Evolutionary conservation across 2,888 invertebrate genomes (phyloP).

Genomic region (Acanthopleura granulata): DNA sequence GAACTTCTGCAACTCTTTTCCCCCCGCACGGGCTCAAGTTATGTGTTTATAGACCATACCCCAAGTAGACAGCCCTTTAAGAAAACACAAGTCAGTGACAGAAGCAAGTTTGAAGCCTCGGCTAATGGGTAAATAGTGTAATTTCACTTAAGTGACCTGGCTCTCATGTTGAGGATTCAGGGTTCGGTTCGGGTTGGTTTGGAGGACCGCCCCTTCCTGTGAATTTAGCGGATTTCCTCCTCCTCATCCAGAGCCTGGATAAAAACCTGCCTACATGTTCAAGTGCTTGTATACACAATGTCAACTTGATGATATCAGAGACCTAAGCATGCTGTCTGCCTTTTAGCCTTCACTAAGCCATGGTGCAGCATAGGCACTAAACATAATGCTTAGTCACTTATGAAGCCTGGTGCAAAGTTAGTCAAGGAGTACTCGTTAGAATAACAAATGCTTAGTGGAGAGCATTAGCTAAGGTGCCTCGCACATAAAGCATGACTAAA

Average conservation of each 20-base stretch:
- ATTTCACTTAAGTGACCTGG: not conserved
- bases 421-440: no score
- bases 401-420: no score
- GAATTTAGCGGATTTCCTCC: not conserved
- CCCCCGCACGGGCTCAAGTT: no score
- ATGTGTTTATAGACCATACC: not conserved
- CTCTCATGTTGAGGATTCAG: not conserved
- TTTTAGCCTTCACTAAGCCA: no score
- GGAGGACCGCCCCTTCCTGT: not conserved
- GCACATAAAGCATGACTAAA: no score
- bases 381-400: no score
- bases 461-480: no score
- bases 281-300: not conserved
- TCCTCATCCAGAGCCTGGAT: not conserved
- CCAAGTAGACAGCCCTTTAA: not conserved
- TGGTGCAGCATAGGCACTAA: no score
- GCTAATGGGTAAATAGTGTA: conserved; percentile 7
- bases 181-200: not conserved
- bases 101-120: not conserved
- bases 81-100: not conserved
- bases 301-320: not conserved
- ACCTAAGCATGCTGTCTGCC: no score
- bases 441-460: no score
- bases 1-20: no score
- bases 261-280: not conserved